Evolutionary conservation across 2,113 vertebrate species (phyloP).

Genomic region (Sebastes fasciatus): DNA sequence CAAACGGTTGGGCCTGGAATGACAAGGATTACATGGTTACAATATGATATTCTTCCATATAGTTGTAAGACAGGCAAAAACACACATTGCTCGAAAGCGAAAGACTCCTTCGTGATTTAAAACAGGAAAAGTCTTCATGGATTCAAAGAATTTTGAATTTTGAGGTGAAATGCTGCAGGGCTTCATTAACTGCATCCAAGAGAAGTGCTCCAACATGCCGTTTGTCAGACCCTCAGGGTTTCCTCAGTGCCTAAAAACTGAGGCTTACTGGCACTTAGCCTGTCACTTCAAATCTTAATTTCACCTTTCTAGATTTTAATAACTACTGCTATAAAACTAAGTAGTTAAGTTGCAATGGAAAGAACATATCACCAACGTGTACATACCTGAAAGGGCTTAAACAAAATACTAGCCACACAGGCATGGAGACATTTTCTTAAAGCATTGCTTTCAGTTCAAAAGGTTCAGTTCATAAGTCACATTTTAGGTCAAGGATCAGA

Average conservation of each 20-base stretch:
- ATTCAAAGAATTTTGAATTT: neutral
- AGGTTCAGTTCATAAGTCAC: neutral
- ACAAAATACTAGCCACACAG: neutral
- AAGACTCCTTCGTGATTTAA: neutral
- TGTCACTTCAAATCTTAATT: neutral
- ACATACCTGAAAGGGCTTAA: neutral
- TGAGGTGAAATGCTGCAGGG: constrained; percentile 12
- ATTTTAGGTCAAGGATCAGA: neutral
- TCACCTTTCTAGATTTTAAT: neutral
- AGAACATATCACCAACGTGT: neutral
- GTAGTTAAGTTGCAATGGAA: neutral
- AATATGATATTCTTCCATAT: neutral
- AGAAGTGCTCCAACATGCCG: constrained; percentile 27
- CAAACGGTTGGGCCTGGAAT: constrained; percentile 93
- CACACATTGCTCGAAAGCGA: neutral
- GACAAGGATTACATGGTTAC: neutral
- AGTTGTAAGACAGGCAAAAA: neutral
- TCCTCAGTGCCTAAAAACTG: neutral
- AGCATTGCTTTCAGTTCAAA: neutral
- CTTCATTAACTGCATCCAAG: neutral
- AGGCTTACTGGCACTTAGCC: neutral
- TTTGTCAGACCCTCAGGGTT: constrained; percentile 6
- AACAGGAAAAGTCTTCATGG: neutral
- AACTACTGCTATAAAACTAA: neutral
- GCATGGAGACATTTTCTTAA: neutral